Percentiles rank a stretch among this genome's conserved stretches.
Evolutionary conservation across 2,113 vertebrate genomes (phyloP).

Genomic region (Glaucidium brasilianum): DNA sequence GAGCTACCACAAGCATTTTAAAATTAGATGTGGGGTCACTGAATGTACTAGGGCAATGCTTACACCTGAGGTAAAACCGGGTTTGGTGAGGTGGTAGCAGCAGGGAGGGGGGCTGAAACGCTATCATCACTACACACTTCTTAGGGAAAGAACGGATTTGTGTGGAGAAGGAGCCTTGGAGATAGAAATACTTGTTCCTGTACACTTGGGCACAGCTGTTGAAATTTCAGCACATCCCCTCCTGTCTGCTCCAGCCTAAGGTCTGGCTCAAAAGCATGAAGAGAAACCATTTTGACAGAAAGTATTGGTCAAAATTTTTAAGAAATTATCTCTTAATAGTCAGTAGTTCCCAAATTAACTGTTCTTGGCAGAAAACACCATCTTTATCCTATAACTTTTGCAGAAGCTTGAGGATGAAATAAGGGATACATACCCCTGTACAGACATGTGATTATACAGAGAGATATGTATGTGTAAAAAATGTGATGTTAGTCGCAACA

Average conservation of each 20-base stretch:
- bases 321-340: not conserved
- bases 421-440: not conserved
- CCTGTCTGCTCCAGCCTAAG: not conserved
- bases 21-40: not conserved
- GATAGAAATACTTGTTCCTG: not conserved
- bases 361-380: not conserved
- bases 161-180: not conserved
- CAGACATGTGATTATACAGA: rapidly evolving
- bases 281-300: not conserved
- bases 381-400: not conserved
- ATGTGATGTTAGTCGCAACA: not conserved
- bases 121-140: rapidly evolving
- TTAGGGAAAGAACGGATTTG: not conserved
- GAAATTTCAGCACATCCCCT: not conserved
- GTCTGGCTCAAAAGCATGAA: not conserved
- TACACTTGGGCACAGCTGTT: not conserved
- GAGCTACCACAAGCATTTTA: not conserved
- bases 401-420: not conserved
- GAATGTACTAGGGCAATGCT: not conserved
- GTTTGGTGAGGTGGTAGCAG: not conserved
- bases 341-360: not conserved
- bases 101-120: not conserved
- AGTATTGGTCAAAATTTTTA: not conserved
- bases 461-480: not conserved
- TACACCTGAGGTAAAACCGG: not conserved